These are phyloP conservation scores for Toxotes lorentzi DNA, from an alignment of 2,797 vertebrate genomes.

Conservation along the genomic window DNA sequence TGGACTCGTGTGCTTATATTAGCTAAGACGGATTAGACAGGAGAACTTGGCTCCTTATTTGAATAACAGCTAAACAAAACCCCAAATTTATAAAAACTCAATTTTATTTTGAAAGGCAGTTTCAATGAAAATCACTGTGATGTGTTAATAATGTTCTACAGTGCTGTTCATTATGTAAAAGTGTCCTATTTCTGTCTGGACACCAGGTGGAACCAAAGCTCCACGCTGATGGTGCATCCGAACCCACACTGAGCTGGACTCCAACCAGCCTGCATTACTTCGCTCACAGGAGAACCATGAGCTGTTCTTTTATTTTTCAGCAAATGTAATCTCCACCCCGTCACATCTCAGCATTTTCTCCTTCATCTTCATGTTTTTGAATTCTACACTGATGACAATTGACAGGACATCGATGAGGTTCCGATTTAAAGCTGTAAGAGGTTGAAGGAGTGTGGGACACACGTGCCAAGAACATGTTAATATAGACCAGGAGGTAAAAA, in stretches of 20 bases:
- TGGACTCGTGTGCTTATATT: constrained; percentile 28
- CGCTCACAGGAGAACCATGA: background rate
- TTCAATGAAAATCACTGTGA: constrained; percentile 14
- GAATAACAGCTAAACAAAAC: constrained; percentile 32
- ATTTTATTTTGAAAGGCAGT: constrained; percentile 25
- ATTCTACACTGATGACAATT: background rate
- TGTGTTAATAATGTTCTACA: constrained; percentile 21
- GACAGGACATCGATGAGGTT: background rate
- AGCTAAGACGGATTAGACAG: constrained; percentile 31
- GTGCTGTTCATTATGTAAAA: constrained; percentile 16
- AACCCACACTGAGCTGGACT: background rate
- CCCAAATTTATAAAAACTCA: constrained; percentile 25
- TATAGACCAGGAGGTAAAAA: background rate
- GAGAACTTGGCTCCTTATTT: constrained; percentile 27
- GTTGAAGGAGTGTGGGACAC: background rate
- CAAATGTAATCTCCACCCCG: background rate
- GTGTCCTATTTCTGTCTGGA: background rate
- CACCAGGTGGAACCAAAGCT: constrained; percentile 46
- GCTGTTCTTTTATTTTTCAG: background rate
- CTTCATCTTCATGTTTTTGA: background rate
- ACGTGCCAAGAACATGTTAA: background rate
- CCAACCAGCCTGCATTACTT: background rate
- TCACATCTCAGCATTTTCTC: background rate
- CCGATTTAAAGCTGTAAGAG: background rate
- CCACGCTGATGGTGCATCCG: constrained; percentile 5